Percentiles rank a stretch among this genome's conserved stretches.
These are phyloP conservation scores for Bombus huntii DNA, from an alignment of 1,140 invertebrate species.

Conservation along the genomic window DNA sequence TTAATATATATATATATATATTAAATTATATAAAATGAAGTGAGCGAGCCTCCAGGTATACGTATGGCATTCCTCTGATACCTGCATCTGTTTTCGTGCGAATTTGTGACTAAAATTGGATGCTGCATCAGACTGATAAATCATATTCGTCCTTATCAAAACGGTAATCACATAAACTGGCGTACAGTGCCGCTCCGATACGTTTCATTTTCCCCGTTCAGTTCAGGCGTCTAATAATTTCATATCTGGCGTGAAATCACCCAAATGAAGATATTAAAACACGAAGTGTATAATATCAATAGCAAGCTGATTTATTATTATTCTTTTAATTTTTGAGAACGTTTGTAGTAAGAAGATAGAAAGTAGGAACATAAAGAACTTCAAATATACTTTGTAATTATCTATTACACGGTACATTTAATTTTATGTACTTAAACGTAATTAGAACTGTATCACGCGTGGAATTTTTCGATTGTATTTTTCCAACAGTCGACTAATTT, in stretches of 20 bases:
- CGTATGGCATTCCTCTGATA: neutral
- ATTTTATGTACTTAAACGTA: neutral
- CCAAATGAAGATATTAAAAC: neutral
- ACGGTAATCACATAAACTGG: conserved; percentile 32
- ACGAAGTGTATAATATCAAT: too few relatives aligned
- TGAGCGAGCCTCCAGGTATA: neutral
- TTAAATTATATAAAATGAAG: neutral
- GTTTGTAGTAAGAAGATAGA: neutral
- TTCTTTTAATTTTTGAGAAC: neutral
- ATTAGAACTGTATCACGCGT: neutral
- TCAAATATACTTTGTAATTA: neutral
- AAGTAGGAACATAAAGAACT: too few relatives aligned
- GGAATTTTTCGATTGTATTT: conserved; percentile 8
- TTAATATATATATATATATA: neutral
- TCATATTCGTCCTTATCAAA: conserved; percentile 15
- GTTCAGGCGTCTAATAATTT: conserved; percentile 17
- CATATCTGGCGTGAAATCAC: neutral
- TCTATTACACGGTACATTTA: neutral
- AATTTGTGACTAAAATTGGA: conserved; percentile 31
- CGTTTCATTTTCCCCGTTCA: neutral
- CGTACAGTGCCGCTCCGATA: neutral
- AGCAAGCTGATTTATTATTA: neutral
- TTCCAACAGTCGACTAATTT: neutral
- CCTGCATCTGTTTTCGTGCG: neutral
- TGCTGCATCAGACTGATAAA: conserved; percentile 25